Evolutionary conservation across 1,140 invertebrate genomes (phyloP), one percentile per base, ranked within the genome.

Genomic region (Agrypnia vestita): DNA sequence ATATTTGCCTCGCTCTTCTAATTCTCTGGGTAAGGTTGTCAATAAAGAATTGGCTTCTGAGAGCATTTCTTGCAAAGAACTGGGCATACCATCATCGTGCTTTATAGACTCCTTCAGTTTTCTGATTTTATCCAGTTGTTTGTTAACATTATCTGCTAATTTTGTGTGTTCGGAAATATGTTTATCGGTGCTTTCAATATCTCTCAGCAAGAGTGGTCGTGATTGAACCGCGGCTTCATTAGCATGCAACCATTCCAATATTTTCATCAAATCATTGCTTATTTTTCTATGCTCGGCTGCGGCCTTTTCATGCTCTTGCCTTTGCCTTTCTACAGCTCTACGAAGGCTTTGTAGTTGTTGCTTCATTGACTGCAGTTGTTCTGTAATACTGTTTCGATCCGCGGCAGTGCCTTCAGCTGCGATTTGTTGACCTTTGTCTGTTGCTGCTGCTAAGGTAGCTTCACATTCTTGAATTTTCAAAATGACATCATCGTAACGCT

Each of bases 371-470:
- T 97, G 96, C 13, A 98, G 84, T 83, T 97, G 93, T 84, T 97
- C 95, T 9, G 95, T 97, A 3, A 98, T 94, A 83, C 94, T 93
- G 84, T 97, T 97, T 80, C 94, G 92, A 85, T 98, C 96, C 15
- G 94, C 94, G 0, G 94, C 93, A 11, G 95, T 94, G 49, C 96
- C 95, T 88, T 98, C 97, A 0, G 93, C 93, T 9, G 95, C 95
- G 25, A 98, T 97, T 86, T 96, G 95, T 85, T 96, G 95, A 0
- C 96, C 97, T 88, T 97, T 98, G 84, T 98, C 97, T 19, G 93
- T 94, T 0, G 97, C 96, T 19, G 94, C 93, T 0, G 95, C 94
- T 9, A 98, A 86, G 10, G 94, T 90, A n/a, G 95, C 96, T 86
- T 98, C 96, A 86, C 95, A 96, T 84, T 96, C 94, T 87, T 96